Percentiles rank a stretch among this genome's conserved stretches.
Evolutionary conservation across 2,797 vertebrate genomes (phyloP).

Genomic region (Cheirogaleus major): DNA sequence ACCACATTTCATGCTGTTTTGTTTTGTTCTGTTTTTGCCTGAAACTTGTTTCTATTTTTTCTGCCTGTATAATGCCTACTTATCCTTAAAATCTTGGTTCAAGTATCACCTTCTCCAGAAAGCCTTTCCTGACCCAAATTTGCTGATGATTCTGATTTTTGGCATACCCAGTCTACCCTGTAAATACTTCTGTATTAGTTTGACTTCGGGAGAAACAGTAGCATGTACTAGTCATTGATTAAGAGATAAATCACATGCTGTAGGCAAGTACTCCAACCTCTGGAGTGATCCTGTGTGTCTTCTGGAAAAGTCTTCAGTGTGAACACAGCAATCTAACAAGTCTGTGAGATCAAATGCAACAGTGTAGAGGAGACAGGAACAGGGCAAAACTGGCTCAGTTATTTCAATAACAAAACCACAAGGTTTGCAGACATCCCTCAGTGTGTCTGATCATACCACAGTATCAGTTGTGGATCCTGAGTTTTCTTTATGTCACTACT

Average conservation of each 20-base stretch:
- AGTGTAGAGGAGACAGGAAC: neutral
- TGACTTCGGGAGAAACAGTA: neutral
- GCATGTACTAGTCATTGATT: neutral
- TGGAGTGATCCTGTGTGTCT: neutral
- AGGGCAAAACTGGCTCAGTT: neutral
- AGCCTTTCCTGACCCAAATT: neutral
- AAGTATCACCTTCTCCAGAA: neutral
- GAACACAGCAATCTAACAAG: neutral
- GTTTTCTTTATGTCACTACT: neutral
- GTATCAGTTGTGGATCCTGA: neutral
- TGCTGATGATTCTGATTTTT: neutral
- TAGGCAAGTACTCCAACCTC: neutral
- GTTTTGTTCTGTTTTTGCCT: neutral
- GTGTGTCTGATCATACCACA: neutral
- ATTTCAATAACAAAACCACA: neutral
- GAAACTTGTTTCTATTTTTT: neutral
- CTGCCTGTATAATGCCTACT: neutral
- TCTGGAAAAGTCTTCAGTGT: neutral
- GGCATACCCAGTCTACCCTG: neutral
- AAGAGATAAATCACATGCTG: neutral
- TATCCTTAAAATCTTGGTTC: neutral
- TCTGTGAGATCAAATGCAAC: neutral
- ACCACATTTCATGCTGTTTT: neutral
- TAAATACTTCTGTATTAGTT: neutral
- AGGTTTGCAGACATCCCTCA: neutral